phyloP scores from a whole-genome alignment of 2,113 vertebrate species.

The Syngnathus floridae region DNA sequence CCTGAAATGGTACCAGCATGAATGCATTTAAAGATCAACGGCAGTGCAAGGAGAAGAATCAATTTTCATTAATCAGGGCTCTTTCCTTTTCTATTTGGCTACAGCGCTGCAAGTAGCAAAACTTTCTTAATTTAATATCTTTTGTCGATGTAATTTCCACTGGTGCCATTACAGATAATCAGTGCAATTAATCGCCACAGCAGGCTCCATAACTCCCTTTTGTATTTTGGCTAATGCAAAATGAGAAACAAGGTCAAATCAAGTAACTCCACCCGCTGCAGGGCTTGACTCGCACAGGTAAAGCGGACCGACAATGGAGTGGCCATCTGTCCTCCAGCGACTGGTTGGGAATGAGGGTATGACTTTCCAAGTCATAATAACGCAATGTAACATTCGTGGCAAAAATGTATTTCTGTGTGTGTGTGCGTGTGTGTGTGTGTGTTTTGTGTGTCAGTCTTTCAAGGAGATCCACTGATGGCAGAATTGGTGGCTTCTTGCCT shows the following conservation, averaged over 20 bases:
- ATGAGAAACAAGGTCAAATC: slow-evolving; percentile 51
- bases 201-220: slow-evolving; percentile 31
- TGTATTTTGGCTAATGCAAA: slow-evolving; percentile 31
- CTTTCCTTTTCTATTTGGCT: slow-evolving; percentile 62
- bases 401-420: slow-evolving; percentile 48
- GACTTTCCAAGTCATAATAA: slow-evolving; percentile 59
- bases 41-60: slow-evolving; percentile 51
- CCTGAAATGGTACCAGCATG: slow-evolving; percentile 30
- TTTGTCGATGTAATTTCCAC: slow-evolving; percentile 58
- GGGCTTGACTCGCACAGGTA: slow-evolving; percentile 29
- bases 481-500: not conserved
- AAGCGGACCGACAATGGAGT: slow-evolving; percentile 57
- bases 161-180: slow-evolving; percentile 61
- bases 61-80: slow-evolving; percentile 60
- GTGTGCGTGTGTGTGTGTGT: not conserved
- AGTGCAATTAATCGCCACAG: slow-evolving; percentile 57
- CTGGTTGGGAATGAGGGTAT: slow-evolving; percentile 48
- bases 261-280: slow-evolving; percentile 27
- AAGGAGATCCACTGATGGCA: not conserved
- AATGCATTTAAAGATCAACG: slow-evolving; percentile 38
- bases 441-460: not conserved
- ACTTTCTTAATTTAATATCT: slow-evolving; percentile 63
- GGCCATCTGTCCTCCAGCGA: slow-evolving; percentile 29
- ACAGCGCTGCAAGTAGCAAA: slow-evolving; percentile 45
- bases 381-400: slow-evolving; percentile 53